Evolutionary conservation across 2,888 invertebrate genomes (phyloP).

Genomic region (Diplolepis rosae): DNA sequence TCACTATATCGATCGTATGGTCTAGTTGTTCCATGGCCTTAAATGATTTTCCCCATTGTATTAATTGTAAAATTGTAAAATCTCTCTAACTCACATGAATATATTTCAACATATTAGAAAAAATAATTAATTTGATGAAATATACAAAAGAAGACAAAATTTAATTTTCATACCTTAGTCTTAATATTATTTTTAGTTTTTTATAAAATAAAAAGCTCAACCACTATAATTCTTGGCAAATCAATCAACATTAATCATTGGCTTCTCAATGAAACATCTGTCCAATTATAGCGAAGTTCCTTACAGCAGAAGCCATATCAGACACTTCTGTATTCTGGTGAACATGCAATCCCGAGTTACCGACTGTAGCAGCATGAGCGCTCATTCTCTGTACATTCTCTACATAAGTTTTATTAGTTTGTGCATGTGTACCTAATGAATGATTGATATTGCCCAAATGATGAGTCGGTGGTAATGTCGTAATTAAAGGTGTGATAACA

Average conservation of each 20-base stretch:
- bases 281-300: conserved; percentile 57
- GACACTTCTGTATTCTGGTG: conserved; percentile 49
- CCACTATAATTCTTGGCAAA: too few relatives aligned
- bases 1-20: too few relatives aligned
- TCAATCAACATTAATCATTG: not conserved
- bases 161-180: not conserved
- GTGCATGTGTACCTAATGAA: conserved; percentile 41
- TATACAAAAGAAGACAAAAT: not conserved
- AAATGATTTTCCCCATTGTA: too few relatives aligned
- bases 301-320: conserved; percentile 52
- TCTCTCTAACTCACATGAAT: not conserved
- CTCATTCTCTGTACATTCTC: conserved; percentile 39
- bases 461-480: conserved; percentile 47
- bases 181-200: not conserved
- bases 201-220: not conserved
- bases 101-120: not conserved
- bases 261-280: conserved; percentile 57
- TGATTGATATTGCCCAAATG: conserved; percentile 46
- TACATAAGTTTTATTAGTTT: conserved; percentile 51
- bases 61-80: too few relatives aligned
- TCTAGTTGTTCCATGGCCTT: too few relatives aligned
- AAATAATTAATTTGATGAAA: not conserved
- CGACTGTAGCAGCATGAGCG: conserved; percentile 25
- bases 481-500: conserved; percentile 48
- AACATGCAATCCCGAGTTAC: conserved; percentile 46